These are phyloP conservation scores for Sapayoa aenigma DNA, from an alignment of 2,113 vertebrate species.

Conservation along the genomic window DNA sequence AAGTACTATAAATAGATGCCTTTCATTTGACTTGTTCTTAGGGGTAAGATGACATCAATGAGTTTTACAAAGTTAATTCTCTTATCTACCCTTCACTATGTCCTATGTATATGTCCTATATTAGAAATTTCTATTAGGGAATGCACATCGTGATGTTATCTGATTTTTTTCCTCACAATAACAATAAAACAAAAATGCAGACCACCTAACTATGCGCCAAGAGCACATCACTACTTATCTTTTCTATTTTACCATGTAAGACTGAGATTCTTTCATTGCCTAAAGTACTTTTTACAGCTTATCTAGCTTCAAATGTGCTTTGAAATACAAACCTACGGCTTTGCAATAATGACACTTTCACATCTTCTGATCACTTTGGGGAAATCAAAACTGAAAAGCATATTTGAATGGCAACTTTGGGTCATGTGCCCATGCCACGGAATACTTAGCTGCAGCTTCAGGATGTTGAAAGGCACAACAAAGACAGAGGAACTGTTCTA, in stretches of 20 bases:
- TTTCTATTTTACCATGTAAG: neutral
- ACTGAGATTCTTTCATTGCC: constrained; percentile 9
- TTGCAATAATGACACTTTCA: constrained; percentile 15
- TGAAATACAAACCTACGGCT: neutral
- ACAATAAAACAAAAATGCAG: constrained; percentile 1
- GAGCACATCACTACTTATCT: constrained; percentile 13
- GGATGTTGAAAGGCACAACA: neutral
- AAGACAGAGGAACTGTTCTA: neutral
- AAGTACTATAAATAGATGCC: neutral
- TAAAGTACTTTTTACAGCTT: constrained; percentile 40
- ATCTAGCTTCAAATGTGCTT: constrained; percentile 33
- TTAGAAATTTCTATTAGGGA: neutral
- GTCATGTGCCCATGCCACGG: neutral
- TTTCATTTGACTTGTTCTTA: neutral
- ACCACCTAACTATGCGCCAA: neutral
- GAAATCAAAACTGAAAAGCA: constrained; percentile 21
- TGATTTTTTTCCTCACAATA: neutral
- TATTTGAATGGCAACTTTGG: neutral
- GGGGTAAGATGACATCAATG: neutral
- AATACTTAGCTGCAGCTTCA: neutral
- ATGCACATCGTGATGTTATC: neutral
- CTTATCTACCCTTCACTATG: neutral
- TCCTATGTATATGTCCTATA: neutral
- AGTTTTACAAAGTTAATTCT: neutral
- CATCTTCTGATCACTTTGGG: constrained; percentile 33